These are phyloP conservation scores for Botia almorhae DNA, from an alignment of 2,797 vertebrate genomes.

Conservation along the genomic window DNA sequence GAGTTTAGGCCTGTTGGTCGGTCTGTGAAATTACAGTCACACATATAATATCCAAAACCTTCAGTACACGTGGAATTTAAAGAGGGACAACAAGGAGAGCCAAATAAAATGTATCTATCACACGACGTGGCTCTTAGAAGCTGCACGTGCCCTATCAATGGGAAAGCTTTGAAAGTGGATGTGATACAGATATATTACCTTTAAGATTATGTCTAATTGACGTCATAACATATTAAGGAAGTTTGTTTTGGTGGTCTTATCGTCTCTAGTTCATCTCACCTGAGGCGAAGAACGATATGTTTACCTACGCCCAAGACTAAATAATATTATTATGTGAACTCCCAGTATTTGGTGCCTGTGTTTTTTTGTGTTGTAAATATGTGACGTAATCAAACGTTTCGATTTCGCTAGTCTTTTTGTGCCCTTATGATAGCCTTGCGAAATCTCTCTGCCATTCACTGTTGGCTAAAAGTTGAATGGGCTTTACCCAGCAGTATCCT, in stretches of 20 bases:
- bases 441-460: neutral
- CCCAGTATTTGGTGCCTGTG: neutral
- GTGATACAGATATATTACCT: neutral
- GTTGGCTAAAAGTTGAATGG: neutral
- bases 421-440: neutral
- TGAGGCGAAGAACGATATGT: neutral
- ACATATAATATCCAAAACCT: neutral
- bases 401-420: neutral
- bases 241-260: neutral
- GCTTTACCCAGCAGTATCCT: neutral
- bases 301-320: neutral
- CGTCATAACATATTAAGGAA: neutral
- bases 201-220: neutral
- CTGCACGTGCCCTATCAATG: neutral
- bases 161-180: neutral
- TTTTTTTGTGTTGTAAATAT: neutral
- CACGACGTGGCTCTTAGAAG: neutral
- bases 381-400: neutral
- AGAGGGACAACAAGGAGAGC: neutral
- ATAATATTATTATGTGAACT: neutral
- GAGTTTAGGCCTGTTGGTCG: conserved; percentile 12
- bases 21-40: neutral
- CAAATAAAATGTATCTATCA: neutral
- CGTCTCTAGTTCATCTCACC: neutral
- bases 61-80: neutral